Evolutionary conservation across 2,797 vertebrate genomes (phyloP), one percentile per base, ranked within the genome.

Genomic region (Thripadectes ignobilis): DNA sequence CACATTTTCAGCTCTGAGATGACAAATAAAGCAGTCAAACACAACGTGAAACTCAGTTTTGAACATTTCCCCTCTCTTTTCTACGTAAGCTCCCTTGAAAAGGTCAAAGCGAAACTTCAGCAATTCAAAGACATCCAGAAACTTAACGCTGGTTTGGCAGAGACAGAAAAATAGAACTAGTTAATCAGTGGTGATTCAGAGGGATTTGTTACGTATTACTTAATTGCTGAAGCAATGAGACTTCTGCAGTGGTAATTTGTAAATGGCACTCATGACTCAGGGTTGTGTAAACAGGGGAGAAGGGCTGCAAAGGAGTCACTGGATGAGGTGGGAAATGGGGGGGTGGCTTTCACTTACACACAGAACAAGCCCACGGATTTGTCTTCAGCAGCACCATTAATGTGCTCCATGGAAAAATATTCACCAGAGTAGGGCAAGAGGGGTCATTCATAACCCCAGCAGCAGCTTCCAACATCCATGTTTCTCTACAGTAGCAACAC

Each of bases 81-180:
- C 68, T 79, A 9, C 1, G 0, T 9, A 86, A 89, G 51, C 67
- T 67, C 38, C 75, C 73, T 59, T 78, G 68, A 75, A 96, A 95
- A 96, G 89, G 91, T 92, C 84, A 93, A 39, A 92, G 59, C 6
- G 2, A 62, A 88, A 89, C 77, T 45, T 63, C 41, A 51, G 78
- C 29, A 80, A 20, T 26, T 74, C 38, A 14, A 14, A 69, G 80
- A 68, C 39, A 29, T 0, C 3, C 3, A 7, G 17, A 61, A 38
- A 6, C n/a, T 9, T 6, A 19, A 6, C 0, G 7, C 22, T 14
- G 41, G 24, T 27, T 55, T 88, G 83, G 69, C 59, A 4, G 52
- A 73, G 62, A 4, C 12, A 8, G 1, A 9, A 12, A 11, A 1
- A 72, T 0, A 22, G 7, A 29, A 6, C 12, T 4, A 52, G 73